Base-by-base conservation (phyloP, 2,113 vertebrate species). In the Podilymbus podiceps region DNA sequence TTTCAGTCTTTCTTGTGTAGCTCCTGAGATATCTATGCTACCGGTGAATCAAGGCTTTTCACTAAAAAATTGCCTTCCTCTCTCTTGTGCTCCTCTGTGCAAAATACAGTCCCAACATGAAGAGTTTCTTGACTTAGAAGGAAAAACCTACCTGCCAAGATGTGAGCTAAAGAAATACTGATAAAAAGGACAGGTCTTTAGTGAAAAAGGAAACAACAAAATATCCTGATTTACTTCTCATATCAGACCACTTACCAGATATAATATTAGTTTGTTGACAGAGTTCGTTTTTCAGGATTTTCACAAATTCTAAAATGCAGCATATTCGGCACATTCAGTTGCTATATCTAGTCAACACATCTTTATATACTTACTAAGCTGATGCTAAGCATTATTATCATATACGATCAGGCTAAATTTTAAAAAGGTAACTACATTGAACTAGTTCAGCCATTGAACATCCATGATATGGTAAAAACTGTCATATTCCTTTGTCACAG, bases 251-350 rank as follows among this genome's bases (percentile, higher is more conserved):
- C 49, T 63, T 75, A 5, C 7, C 9, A 63, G 53, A 58, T 66
- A 31, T 24, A 66, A 13, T 21, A 59, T 28, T 19, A 55, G 40
- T 24, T 59, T 64, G 16, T 52, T 72, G 23, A 49, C 15, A 81
- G 42, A 59, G 6, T 49, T 44, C 67, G 15, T 35, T 31, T 82
- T 82, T 60, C 31, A 40, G 53, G 22, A 46, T 85, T 69, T 82
- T 68, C 7, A 15, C 49, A 1, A 62, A 62, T 64, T 85, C 71
- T 52, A 16, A 15, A 52, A 4, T 1, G 4, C 17, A 30, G 27
- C 6, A 38, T 38, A 85, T 63, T 74, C 4, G 19, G 12, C 10
- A 46, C 0, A 0, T 46, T 64, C 42, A 22, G 31, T 23, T 75
- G 30, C 24, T 60, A 0, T 53, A 46, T 46, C 13, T 69, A 63